Base-by-base conservation (phyloP, 2,888 invertebrate species). In the Drosophila merina region DNA sequence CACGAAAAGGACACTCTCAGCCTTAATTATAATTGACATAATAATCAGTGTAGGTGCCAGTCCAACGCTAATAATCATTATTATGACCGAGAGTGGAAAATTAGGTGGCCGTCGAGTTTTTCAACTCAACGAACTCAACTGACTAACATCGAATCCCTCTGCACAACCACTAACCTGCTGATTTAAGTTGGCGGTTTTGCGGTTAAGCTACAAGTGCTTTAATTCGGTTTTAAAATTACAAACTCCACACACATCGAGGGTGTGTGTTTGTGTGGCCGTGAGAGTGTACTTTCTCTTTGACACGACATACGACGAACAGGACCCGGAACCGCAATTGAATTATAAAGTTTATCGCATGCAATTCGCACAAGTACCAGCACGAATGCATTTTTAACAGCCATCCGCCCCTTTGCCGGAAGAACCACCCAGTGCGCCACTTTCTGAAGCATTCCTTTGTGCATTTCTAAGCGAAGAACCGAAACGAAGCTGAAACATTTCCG, bases 321-420 rank as follows among this genome's bases (percentile, higher is more conserved):
- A 40, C 40, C 40, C 33, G 30, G 52, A 59, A 28, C 72, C 70
- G 62, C 81, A 83, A 88, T 82, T 76, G 77, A 79, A 83, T 82
- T 86, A 76, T 57, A 70, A 86, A 79, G 62, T 77, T 74, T 71
- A 76, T 75, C 42, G 79, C 86, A 76, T 76, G 72, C 83, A 63
- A 62, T 69, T 78, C 47, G 20, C 45, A 38, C 50, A 55, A 56
- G 50, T 25, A 51, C 56, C 42, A 74, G 60, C 63, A 64, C 54
- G 58, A 71, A 72, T 86, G 82, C 70, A 75, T 67, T 84, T 80
- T 60, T 44, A 75, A 49, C 63, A 42, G 47, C 51, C 28, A 50
- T 28, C 20, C 20, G 20, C 26, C 51, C 55, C 12, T 28, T 9
- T 44, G 9, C n/a, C 9, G 8, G 25, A 10, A 48, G 10, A 5